Evolutionary conservation across 35 echinoderm and acorn worm species (phyloP), one percentile per base, ranked within the genome.

Genomic region (Stichopus chloronotus): DNA sequence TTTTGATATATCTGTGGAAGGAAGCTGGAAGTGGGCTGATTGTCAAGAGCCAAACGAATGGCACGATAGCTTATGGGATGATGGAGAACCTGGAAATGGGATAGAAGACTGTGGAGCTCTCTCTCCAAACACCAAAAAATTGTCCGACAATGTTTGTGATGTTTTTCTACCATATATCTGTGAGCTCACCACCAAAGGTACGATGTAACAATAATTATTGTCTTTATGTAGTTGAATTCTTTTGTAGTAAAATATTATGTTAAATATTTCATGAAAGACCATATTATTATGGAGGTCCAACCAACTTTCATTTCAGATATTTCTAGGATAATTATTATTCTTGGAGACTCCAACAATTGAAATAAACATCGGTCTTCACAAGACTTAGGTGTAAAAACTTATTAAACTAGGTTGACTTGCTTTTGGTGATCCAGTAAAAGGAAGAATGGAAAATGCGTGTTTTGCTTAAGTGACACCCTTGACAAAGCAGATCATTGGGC

Each of bases 1-100:
- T 84, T 92, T 88, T 30, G 96, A 98, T 78, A 76, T 78, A 77
- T 91, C 96, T 19, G 92, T 93, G 5, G 96, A 98, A 59, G 92
- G 96, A 60, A 63, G 30, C 5, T 98, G 96, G 96, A 80, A 90
- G 61, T 98, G 96, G 96, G 82, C 92, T 8, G 92, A 95, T 77
- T 98, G 96, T 52, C 71, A 56, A 14, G 79, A 89, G 19, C 78
- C 94, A 2, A 78, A 52, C 54, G 57, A 20, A 4, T 98, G 94
- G 92, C 96, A 98, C 59, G 25, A 63, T 14, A 63, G 30, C 68
- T 53, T 94, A 3, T 98, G 96, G 96, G 94, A 74, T 59, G 81
- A 87, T 53, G 96, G 92, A 25, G 58, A 98, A 91, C 96, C 96
- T 59, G 81, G 72, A 25, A 96, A 96, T 79, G 88, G 92, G 53